phyloP scores from a whole-genome alignment of 2,888 invertebrate species.

The Gonocerus acuteangulatus region DNA sequence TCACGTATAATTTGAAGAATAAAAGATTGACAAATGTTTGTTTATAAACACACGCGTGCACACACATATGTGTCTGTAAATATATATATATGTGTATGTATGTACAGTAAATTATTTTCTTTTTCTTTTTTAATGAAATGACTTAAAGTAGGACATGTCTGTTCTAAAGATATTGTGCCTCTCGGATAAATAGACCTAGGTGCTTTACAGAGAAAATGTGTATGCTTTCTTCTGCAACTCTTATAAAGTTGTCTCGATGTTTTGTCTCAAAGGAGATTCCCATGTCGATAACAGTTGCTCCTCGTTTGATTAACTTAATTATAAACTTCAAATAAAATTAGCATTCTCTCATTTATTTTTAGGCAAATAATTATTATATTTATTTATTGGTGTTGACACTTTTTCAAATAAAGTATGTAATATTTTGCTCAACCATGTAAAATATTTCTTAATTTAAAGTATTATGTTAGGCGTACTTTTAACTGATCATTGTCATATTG shows the following conservation, averaged over 20 bases:
- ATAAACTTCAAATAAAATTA: slow-evolving; percentile 9
- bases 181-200: background rate
- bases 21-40: background rate
- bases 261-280: background rate
- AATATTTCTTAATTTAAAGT: background rate
- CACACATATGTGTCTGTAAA: slow-evolving; percentile 3
- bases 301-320: background rate
- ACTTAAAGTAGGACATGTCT: slow-evolving; percentile 12
- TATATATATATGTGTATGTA: slow-evolving; percentile 9
- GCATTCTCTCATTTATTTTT: background rate
- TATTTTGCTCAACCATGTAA: slow-evolving; percentile 7
- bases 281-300: background rate
- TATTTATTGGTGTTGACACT: slow-evolving; percentile 5
- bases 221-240: slow-evolving; percentile 4
- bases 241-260: background rate
- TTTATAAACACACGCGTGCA: background rate
- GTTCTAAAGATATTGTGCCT: slow-evolving; percentile 15
- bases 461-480: background rate
- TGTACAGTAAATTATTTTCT: slow-evolving; percentile 5
- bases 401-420: slow-evolving; percentile 8
- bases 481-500: no score
- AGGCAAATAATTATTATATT: slow-evolving; percentile 10
- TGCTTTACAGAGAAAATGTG: background rate
- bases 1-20: slow-evolving; percentile 4
- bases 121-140: slow-evolving; percentile 15